Evolutionary conservation across 2,113 vertebrate genomes (phyloP), one percentile per base, ranked within the genome.

Genomic region (Dinomys branickii): DNA sequence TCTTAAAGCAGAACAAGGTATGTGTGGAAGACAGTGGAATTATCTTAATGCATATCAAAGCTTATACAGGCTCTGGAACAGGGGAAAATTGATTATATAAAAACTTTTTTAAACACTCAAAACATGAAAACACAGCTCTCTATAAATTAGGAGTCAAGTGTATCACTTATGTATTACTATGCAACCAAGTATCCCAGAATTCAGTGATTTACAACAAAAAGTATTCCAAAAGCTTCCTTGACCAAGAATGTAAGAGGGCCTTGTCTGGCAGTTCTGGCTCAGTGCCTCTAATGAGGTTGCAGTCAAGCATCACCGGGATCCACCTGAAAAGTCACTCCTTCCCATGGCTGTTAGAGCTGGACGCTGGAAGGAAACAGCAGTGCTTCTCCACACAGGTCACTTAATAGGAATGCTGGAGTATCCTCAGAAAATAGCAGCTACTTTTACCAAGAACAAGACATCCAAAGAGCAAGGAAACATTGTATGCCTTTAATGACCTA

Each of bases 161-260:
- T 78, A 65, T n/a, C 73, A 69, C 33, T 87, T 87, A 85, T 26
- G 54, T 80, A 96, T 52, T 96, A 56, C 59, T 93, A n/a, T 26
- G 52, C 86, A 85, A 91, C 90, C 92, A 88, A 90, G 77, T 87
- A 94, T 5, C 30, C 59, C 52, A 71, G 52, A 91, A 85, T 7
- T 88, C 20, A 75, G 5, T 41, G 22, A 35, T 59, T 77, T 90
- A 86, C 26, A 85, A 71, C 26, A 85, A 41, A n/a, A 69, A 82
- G 33, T 69, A 71, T 63, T 63, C 44, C 38, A 58, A 92, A n/a
- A 41, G 59, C 73, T 86, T 85, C 59, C 30, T 54, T 91, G 61
- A 84, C 38, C 33, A 91, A 38, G 24, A 44, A 24, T 93, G 47
- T 94, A 28, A 52, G 59, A 82, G 30, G n/a, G 52, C 85, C 59